Percentiles rank a stretch among this genome's conserved stretches.
Evolutionary conservation across 2,888 invertebrate genomes (phyloP).

Genomic region (Adela reaumurella): DNA sequence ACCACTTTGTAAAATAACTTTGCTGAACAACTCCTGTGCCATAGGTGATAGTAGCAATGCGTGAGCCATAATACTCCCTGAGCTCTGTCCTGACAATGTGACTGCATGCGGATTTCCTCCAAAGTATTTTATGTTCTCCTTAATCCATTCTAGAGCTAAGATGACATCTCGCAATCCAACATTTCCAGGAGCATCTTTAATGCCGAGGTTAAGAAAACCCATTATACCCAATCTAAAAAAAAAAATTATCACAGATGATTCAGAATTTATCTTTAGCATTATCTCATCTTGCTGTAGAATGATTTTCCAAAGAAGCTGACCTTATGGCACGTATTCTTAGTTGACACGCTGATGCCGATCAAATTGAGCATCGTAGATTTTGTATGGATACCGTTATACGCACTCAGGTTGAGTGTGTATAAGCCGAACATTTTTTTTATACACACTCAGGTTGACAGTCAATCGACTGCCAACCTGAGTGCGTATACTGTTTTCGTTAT

Average conservation of each 20-base stretch:
- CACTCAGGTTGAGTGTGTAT: no score
- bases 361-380: no score
- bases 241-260: not conserved
- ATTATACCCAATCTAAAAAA: slow-evolving; percentile 17
- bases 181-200: slow-evolving; percentile 15
- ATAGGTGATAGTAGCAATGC: slow-evolving; percentile 15
- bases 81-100: slow-evolving; percentile 16
- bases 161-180: slow-evolving; percentile 16
- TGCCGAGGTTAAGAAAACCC: slow-evolving; percentile 16
- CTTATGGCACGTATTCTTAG: no score
- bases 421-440: not conserved
- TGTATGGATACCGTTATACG: no score
- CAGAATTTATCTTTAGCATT: no score
- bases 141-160: slow-evolving; percentile 13
- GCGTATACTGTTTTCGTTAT: no score
- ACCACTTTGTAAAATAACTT: slow-evolving; percentile 8
- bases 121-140: slow-evolving; percentile 14
- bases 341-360: no score
- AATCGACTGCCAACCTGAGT: no score
- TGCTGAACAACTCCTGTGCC: slow-evolving; percentile 12
- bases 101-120: slow-evolving; percentile 14
- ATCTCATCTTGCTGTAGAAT: no score
- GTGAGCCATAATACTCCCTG: slow-evolving; percentile 18
- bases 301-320: no score
- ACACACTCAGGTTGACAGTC: no score